Evolutionary conservation across 2,797 vertebrate genomes (phyloP).

Genomic region (Percopsis omiscomaycus): DNA sequence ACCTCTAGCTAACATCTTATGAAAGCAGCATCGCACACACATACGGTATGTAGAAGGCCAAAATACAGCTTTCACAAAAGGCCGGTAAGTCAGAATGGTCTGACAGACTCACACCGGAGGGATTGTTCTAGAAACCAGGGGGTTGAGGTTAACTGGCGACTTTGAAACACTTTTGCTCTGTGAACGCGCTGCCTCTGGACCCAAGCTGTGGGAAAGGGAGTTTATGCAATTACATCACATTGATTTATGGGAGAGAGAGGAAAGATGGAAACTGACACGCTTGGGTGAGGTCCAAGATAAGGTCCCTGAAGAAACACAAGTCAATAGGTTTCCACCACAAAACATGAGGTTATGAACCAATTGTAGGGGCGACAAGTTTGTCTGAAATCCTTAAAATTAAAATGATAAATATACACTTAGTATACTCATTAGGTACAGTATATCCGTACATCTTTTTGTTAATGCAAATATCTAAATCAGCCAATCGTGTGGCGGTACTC

Average conservation of each 20-base stretch:
- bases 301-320: conserved; percentile 74
- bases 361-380: conserved; percentile 37
- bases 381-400: conserved; percentile 26
- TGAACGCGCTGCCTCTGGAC: conserved; percentile 52
- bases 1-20: conserved; percentile 13
- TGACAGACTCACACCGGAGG: conserved; percentile 5
- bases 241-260: conserved; percentile 76
- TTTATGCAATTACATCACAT: conserved; percentile 78
- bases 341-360: conserved; percentile 71
- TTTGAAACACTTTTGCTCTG: conserved; percentile 61
- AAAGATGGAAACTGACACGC: conserved; percentile 75
- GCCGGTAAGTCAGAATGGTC: conserved; percentile 9
- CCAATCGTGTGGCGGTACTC: too few relatives aligned
- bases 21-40: conserved; percentile 31
- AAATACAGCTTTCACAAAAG: conserved; percentile 50
- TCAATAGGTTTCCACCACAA: conserved; percentile 75
- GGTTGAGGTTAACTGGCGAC: conserved; percentile 63
- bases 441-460: too few relatives aligned
- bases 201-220: conserved; percentile 76
- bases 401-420: conserved; percentile 21
- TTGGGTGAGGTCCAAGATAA: conserved; percentile 72
- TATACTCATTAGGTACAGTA: too few relatives aligned
- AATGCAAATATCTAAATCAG: too few relatives aligned
- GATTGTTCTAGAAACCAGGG: conserved; percentile 47
- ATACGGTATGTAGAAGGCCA: conserved; percentile 32